Evolutionary conservation across 2,797 vertebrate genomes (phyloP).

Genomic region (Cygnus olor): DNA sequence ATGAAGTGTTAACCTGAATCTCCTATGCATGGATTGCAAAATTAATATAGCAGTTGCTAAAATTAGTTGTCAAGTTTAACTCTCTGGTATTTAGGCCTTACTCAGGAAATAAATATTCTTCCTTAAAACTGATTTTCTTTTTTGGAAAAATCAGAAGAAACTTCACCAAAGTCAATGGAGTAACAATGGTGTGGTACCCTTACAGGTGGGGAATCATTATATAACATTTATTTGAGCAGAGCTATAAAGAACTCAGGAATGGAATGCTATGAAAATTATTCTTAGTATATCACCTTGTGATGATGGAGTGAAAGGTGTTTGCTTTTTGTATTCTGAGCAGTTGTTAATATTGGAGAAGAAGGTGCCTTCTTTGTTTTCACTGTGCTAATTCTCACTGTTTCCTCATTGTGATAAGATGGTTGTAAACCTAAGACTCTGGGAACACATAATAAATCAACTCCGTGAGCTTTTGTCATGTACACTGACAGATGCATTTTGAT

Average conservation of each 20-base stretch:
- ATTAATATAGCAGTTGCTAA: neutral
- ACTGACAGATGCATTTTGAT: neutral
- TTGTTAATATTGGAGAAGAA: neutral
- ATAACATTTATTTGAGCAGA: slow-evolving; percentile 25
- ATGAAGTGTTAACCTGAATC: neutral
- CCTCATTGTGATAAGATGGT: neutral
- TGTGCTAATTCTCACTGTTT: neutral
- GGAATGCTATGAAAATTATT: neutral
- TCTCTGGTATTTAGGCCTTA: neutral
- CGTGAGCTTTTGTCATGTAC: neutral
- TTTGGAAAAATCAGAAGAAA: neutral
- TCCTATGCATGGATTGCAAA: neutral
- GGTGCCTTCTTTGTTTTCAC: neutral
- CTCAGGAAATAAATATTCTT: neutral
- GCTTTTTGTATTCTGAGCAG: neutral
- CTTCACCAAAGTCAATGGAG: neutral
- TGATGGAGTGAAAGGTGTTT: neutral
- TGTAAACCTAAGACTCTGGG: neutral
- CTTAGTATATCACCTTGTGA: neutral
- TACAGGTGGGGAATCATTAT: slow-evolving; percentile 13
- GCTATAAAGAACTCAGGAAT: neutral
- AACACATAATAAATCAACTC: neutral
- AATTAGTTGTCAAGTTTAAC: neutral
- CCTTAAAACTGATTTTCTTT: neutral
- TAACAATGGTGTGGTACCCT: neutral